Percentiles rank a stretch among this genome's conserved stretches.
Evolutionary conservation across 2,888 invertebrate genomes (phyloP).

Genomic region (Anticlea derivata): DNA sequence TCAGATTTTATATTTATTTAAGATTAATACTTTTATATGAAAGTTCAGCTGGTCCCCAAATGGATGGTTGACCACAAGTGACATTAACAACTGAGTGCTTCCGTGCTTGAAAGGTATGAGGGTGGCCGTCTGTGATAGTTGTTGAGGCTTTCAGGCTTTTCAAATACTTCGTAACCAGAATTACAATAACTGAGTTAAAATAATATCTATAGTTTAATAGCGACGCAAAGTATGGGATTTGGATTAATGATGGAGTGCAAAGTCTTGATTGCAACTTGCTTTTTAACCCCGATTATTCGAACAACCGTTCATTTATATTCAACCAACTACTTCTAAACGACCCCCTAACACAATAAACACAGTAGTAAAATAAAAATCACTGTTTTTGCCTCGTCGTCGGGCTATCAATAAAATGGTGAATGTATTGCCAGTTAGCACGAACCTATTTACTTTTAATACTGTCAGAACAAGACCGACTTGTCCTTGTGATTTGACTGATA

Average conservation of each 20-base stretch:
- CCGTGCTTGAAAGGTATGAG: too few species aligned
- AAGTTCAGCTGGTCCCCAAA: too few species aligned
- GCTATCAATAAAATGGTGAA: conserved; percentile 28
- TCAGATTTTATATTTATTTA: too few species aligned
- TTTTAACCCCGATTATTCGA: conserved; percentile 15
- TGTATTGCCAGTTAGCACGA: conserved; percentile 29
- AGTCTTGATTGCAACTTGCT: conserved; percentile 4
- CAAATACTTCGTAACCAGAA: too few species aligned
- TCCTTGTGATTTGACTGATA: conserved; percentile 19
- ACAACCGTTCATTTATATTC: conserved; percentile 11
- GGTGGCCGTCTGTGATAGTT: too few species aligned
- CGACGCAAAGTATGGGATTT: neutral
- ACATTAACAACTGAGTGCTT: too few species aligned
- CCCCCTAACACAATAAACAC: conserved; percentile 13
- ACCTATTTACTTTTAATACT: conserved; percentile 33
- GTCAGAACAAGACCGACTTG: conserved; percentile 11
- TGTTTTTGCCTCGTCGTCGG: conserved; percentile 17
- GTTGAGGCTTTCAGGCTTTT: too few species aligned
- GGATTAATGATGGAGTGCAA: conserved; percentile 1
- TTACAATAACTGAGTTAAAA: too few species aligned
- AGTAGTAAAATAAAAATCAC: conserved; percentile 23
- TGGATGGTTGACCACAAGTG: too few species aligned
- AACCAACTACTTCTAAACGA: conserved; percentile 17
- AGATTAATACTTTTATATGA: too few species aligned
- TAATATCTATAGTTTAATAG: too few species aligned